Conservation (phyloP, 2,888 invertebrate species). For the Oscheius sp. region DNA sequence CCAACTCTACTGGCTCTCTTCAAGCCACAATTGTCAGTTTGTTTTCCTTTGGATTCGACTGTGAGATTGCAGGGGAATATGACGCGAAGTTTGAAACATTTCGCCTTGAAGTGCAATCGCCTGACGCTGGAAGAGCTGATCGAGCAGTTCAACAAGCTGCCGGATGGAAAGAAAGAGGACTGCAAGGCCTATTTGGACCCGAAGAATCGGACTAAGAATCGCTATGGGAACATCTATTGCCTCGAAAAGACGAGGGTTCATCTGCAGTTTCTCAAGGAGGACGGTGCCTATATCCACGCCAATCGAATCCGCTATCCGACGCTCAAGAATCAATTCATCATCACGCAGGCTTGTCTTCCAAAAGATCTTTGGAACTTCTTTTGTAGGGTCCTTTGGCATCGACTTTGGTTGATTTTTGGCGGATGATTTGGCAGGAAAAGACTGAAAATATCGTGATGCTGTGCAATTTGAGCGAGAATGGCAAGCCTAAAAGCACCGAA, state of each 20-base stretch:
- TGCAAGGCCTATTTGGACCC: constrained; percentile 33
- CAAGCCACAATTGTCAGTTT: no score
- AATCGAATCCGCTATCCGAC: constrained; percentile 35
- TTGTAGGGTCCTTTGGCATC: constrained; percentile 34
- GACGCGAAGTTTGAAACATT: no score
- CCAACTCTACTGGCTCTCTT: no score
- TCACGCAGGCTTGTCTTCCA: constrained; percentile 34
- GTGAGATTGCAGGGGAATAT: no score
- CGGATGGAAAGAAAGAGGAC: constrained; percentile 28
- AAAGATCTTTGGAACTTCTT: not conserved
- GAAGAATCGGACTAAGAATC: constrained; percentile 35
- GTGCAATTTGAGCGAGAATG: constrained; percentile 37
- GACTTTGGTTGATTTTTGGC: constrained; percentile 43
- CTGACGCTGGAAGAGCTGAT: constrained; percentile 30
- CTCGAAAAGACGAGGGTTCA: constrained; percentile 38
- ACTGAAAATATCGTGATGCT: constrained; percentile 40
- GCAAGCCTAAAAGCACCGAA: constrained; percentile 39
- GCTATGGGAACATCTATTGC: constrained; percentile 42
- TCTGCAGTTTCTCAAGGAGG: constrained; percentile 24
- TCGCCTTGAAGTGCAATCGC: constrained; percentile 27
- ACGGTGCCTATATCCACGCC: constrained; percentile 42
- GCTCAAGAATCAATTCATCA: constrained; percentile 39
- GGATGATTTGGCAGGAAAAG: constrained; percentile 50
- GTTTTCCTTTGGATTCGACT: no score
- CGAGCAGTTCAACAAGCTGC: constrained; percentile 33